Base-by-base conservation (phyloP, 2,797 vertebrate species). In the Echeneis naucrates region DNA sequence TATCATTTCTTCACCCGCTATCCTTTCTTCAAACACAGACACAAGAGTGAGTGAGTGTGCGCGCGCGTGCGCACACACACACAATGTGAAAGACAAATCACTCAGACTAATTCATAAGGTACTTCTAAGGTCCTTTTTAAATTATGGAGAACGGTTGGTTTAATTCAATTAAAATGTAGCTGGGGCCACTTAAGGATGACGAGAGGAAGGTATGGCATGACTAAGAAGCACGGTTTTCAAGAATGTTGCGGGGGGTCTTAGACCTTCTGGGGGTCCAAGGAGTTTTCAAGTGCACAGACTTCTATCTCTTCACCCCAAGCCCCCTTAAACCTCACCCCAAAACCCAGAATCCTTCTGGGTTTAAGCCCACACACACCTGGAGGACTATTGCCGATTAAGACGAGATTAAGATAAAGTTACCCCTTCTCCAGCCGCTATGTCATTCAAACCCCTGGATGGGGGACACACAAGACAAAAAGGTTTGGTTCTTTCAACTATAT, bases 391-490 rank as follows among this genome's bases (percentile, higher is more conserved):
- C 78, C 89, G 91, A 92, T 86, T 93, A 92, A 88, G 79, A 79
- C 88, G 87, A 95, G 94, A 95, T 95, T 95, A 95, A 95, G 95
- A 93, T 95, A 94, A 90, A 88, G 92, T 94, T 93, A 92, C 92
- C 84, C 87, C 89, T 85, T 88, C 83, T 90, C 83, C 61, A 80
- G 90, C 70, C 89, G 85, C 92, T 82, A 87, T 93, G 94, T 89
- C 92, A 95, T 88, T 92, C 93, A 93, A 93, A 92, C 88, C 89
- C 85, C 59, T 63, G 83, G 73, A 80, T 65, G 71, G 73, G 75
- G 83, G 68, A 89, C 86, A 84, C 87, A 83, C 82, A 78, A 91
- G 87, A 62, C 81, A 86, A 89, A 88, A 88, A 86, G 89, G 83
- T 88, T 77, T 80, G 84, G 67, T 91, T 90, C 86, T 85, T 86